Percentiles rank a stretch among this genome's conserved stretches.
These are phyloP conservation scores for Macrosoma leucophasiata DNA, from an alignment of 2,888 invertebrate species.

Conservation along the genomic window DNA sequence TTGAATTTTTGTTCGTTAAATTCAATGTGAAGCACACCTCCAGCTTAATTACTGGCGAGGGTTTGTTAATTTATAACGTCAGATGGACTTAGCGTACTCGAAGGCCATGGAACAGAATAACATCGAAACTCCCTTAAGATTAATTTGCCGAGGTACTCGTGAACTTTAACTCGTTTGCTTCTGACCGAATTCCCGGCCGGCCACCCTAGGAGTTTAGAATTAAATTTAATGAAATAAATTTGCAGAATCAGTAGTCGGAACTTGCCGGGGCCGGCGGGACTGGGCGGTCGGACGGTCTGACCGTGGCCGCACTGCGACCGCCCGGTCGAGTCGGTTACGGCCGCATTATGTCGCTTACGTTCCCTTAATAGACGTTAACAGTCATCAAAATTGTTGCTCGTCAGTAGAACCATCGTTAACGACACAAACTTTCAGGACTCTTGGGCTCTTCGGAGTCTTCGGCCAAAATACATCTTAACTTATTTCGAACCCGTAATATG, in stretches of 20 bases:
- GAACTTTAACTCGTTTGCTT: conserved; percentile 72
- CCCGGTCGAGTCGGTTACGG: conserved; percentile 29
- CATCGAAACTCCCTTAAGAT: conserved; percentile 73
- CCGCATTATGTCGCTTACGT: conserved; percentile 19
- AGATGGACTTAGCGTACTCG: conserved; percentile 55
- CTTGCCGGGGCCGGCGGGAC: conserved; percentile 35
- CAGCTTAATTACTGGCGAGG: conserved; percentile 64
- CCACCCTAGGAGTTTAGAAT: conserved; percentile 62
- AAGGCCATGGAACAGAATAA: conserved; percentile 57
- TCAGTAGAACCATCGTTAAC: conserved; percentile 28
- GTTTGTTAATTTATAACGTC: conserved; percentile 71
- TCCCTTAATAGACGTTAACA: conserved; percentile 28
- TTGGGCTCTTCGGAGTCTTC: conserved; percentile 18
- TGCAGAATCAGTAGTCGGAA: conserved; percentile 54
- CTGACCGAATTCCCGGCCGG: conserved; percentile 65
- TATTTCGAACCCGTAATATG: conserved; percentile 29
- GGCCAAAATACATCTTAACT: conserved; percentile 21
- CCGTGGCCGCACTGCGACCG: too few species aligned
- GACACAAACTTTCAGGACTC: conserved; percentile 33
- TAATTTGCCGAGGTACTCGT: conserved; percentile 68
- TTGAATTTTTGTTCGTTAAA: conserved; percentile 68
- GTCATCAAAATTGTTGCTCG: conserved; percentile 34
- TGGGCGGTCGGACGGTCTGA: conserved; percentile 29
- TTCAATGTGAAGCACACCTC: conserved; percentile 64
- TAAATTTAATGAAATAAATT: conserved; percentile 74